Base-by-base conservation (phyloP, 1,140 invertebrate genomes). In the Drosophila orena region DNA sequence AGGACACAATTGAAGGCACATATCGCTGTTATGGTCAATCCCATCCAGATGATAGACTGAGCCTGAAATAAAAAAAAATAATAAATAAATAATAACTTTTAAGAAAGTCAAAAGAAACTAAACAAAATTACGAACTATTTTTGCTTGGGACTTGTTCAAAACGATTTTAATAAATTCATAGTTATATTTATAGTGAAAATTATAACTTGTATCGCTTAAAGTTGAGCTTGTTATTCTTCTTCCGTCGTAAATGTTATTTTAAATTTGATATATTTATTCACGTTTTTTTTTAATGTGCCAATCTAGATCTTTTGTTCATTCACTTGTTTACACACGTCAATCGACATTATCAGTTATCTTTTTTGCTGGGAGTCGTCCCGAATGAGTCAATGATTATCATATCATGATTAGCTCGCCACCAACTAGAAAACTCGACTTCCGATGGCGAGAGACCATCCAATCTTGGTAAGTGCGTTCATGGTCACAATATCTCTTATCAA, bases 1-100 rank as follows among this genome's bases (percentile, higher is more conserved):
- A 91, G 50, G 3, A 78, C 34, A 20, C 90, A 91, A 38, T 64
- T 91, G 43, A 90, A 91, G 6, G 90, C 79, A 17, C 83, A 40
- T 46, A 91, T 91, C 0, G 90, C 90, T 15, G 77, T 77, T 27
- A 91, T 77, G 15, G 86, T 91, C 8, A 91, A 57, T 5, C 77
- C 90, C 10, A 91, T 88, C 86, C 90, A 91, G 49, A 81, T 81
- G 37, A 88, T 38, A 2, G 90, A 70, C 68, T 91, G 85, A 5
- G 74, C 47, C 90, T 91, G 49, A 20, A 14, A 38, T 14, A 38
- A 14, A 38, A 38, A 30, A 0, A 10, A 1, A 2, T 1, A 30
- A 8, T 10, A 8, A 30, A 30, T 30, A 30, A 30, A 8, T 8
- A 30, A 8, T 30, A 30, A 8, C 7, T 8, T 30, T 2, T 30